Evolutionary conservation across 2,888 invertebrate species (phyloP), one percentile per base, ranked within the genome.

Genomic region (Punctoribates punctum): DNA sequence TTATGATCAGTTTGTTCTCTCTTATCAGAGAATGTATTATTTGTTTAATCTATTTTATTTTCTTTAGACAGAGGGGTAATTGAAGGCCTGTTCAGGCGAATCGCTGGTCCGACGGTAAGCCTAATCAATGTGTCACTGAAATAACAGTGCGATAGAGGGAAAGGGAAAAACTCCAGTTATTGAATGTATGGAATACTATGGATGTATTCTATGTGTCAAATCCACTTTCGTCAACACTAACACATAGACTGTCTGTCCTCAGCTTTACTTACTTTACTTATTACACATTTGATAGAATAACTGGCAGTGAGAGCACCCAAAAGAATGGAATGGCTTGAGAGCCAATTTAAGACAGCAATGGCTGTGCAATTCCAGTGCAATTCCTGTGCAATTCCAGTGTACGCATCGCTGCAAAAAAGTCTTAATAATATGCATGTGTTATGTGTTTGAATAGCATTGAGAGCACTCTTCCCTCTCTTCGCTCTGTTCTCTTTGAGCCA

Each of bases 81-180:
- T 2, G 62, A 17, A 27, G 62, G 62, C 23, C 27, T 27, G 29
- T 23, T 62, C 27, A 62, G 29, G 62, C 62, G 62, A 27, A 29
- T 62, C 29, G 27, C 23, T 23, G 8, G 62, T 62, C 27, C 27
- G 62, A 15, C 27, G 11, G 17, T 65, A 65, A 65, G 65, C 65
- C 65, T 65, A 65, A 65, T 65, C 65, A 65, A 65, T 34, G 65
- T 65, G 65, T 65, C 65, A 65, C 23, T 34, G 34, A 65, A 38
- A 65, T 1, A 65, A 34, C 29, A 1, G n/a, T 6, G 1, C n/a
- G 34, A 65, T 34, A n/a, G 65, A 65, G 65, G n/a, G 20, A 51
- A 11, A 65, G 34, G 34, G 65, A 25, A 29, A 65, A n/a, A 48
- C 17, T 15, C 13, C 48, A 17, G 48, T 48, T n/a, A n/a, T n/a